These are phyloP conservation scores for Pseudocheirus occidentalis DNA, from an alignment of 2,797 vertebrate genomes.

Conservation along the genomic window DNA sequence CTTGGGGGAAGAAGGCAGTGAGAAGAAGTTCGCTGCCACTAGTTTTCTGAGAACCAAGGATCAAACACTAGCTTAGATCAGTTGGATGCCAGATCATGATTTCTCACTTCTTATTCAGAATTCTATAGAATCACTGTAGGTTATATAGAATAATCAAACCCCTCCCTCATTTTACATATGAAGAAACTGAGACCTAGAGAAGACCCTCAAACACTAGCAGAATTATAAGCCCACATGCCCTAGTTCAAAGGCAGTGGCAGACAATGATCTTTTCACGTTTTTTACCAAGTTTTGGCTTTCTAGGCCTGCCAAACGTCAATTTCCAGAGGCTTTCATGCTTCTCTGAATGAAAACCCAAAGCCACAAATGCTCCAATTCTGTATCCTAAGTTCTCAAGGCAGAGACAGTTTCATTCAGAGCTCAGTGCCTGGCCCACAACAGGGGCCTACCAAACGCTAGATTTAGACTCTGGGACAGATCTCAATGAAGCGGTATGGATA, in stretches of 20 bases:
- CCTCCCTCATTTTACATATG: neutral
- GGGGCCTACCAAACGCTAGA: neutral
- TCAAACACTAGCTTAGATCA: conserved; percentile 65
- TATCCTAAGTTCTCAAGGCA: neutral
- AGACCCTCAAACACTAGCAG: neutral
- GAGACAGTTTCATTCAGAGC: neutral
- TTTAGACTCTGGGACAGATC: conserved; percentile 33
- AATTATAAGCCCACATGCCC: neutral
- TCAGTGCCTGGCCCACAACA: neutral
- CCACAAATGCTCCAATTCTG: neutral
- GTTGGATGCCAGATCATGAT: conserved; percentile 47
- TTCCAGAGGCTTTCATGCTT: conserved; percentile 18
- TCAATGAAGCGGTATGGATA: conserved; percentile 21
- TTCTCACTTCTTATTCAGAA: conserved; percentile 59
- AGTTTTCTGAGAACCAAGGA: conserved; percentile 59
- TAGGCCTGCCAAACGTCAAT: conserved; percentile 31
- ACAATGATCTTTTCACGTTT: neutral
- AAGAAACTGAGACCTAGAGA: neutral
- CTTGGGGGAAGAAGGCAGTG: conserved; percentile 50
- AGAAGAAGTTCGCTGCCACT: conserved; percentile 63
- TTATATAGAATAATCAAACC: neutral
- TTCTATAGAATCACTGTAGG: conserved; percentile 44
- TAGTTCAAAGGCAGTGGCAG: neutral
- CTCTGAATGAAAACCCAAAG: conserved; percentile 26
- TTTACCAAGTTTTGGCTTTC: conserved; percentile 28